Conservation (phyloP, 2,888 invertebrate species). For the Torymus auratus region DNA sequence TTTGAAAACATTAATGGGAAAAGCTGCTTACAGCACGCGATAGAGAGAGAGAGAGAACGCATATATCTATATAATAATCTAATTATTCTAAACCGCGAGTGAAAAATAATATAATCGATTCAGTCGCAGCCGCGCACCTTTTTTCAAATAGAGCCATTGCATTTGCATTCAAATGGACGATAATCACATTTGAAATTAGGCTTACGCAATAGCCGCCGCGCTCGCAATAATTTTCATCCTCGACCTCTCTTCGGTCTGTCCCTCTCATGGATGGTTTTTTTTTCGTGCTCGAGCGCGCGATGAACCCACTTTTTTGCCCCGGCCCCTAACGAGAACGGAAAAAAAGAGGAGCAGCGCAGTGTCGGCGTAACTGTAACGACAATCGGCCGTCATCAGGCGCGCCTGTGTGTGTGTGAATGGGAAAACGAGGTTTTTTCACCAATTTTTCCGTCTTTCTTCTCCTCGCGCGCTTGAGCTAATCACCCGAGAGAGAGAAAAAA, state of each 20-base stretch:
- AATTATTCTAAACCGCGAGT: conserved; percentile 26
- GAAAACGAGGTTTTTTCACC: conserved; percentile 18
- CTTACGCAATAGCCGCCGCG: conserved; percentile 21
- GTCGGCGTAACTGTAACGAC: neutral
- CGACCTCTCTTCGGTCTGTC: no score
- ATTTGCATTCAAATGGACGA: conserved; percentile 39
- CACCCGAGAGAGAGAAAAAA: neutral
- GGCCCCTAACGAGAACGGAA: neutral
- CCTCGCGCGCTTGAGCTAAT: conserved; percentile 29
- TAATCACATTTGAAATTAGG: conserved; percentile 38
- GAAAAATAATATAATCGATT: conserved; percentile 25
- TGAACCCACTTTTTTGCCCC: neutral
- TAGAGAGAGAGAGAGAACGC: neutral
- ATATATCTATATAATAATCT: conserved; percentile 7
- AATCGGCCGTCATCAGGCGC: neutral
- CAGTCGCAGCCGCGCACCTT: neutral
- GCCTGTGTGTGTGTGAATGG: neutral
- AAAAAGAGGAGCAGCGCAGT: neutral
- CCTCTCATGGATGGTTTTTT: no score
- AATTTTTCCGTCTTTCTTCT: conserved; percentile 18
- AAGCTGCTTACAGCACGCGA: conserved; percentile 12
- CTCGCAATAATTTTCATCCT: neutral
- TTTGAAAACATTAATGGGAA: conserved; percentile 22
- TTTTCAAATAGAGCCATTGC: conserved; percentile 26
- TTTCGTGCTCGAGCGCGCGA: no score